Evolutionary conservation across 30 jellyfish, hydroid and myxozoan species (phyloP), one percentile per base, ranked within the genome.

Genomic region (Turritopsis rubra): DNA sequence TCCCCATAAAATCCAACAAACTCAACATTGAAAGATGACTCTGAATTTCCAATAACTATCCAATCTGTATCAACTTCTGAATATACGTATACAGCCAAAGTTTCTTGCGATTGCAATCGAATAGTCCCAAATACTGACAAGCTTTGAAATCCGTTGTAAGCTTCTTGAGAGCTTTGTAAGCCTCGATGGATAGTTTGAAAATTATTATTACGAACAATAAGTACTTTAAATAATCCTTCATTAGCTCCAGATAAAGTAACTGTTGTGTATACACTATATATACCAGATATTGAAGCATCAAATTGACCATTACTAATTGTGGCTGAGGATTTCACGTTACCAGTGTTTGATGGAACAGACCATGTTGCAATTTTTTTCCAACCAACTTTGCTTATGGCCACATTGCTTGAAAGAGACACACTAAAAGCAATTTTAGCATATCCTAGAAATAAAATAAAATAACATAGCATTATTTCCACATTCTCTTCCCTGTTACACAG

Each of bases 41-140:
- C 88, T 28, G 97, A 81, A n/a, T 73, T 80, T 83, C 97, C 97
- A 54, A 72, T 78, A 24, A 91, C 65, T 65, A 85, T 31, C 97
- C 97, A 91, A 81, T 81, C 86, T 25, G 70, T 71, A 75, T 87
- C 97, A 18, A 53, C 68, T 30, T 87, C 96, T 5, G 97, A 91
- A 60, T 53, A 79, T n/a, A 91, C 91, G 66, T 83, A 87, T 75
- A 87, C 94, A 16, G 97, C 87, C 28, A 87, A 86, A 75, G 31
- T 52, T 66, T 91, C 94, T 24, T 74, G 84, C 18, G 77, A 8
- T 17, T 82, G 90, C 53, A 91, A 79, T 26, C 75, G 73, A 28
- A 88, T 18, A 23, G 89, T 85, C 3, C 97, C 97, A 41, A 73
- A 53, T 7, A 86, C 83, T 28, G 96, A 73, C 80, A 91, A 41